Percentiles rank a stretch among this genome's conserved stretches.
Conservation (phyloP, 1,140 invertebrate species). For the Mamestra configurata region DNA sequence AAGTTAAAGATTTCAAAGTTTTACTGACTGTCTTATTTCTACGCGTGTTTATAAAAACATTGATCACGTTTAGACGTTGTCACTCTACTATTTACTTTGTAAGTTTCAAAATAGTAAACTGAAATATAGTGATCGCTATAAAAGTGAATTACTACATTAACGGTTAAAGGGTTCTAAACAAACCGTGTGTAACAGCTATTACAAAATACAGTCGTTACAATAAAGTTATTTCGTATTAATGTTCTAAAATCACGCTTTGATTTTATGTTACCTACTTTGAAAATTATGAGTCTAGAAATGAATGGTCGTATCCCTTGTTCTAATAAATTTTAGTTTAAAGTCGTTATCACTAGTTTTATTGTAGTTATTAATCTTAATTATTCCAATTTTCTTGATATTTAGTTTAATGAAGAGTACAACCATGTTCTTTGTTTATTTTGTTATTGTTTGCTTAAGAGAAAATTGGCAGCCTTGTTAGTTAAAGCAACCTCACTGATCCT, state of each 20-base stretch:
- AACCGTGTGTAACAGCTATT: constrained; percentile 6
- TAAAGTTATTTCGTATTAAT: constrained; percentile 30
- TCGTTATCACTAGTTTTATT: background rate
- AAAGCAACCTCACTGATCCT: too few relatives aligned
- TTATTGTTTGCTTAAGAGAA: too few relatives aligned
- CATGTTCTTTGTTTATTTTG: too few relatives aligned
- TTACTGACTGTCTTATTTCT: too few relatives aligned
- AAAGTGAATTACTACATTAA: background rate
- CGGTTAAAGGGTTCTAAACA: background rate
- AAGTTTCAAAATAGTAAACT: too few relatives aligned
- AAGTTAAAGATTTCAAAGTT: too few relatives aligned
- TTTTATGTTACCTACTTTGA: constrained; percentile 12
- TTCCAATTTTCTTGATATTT: background rate
- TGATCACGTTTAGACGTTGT: too few relatives aligned
- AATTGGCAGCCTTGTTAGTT: too few relatives aligned
- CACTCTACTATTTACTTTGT: too few relatives aligned
- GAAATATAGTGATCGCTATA: background rate
- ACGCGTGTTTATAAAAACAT: too few relatives aligned
- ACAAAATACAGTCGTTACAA: constrained; percentile 17
- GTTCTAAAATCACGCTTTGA: constrained; percentile 20
- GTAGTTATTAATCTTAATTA: background rate
- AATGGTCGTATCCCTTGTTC: background rate
- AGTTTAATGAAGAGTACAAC: background rate
- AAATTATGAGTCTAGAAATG: constrained; percentile 11
- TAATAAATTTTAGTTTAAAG: background rate